Conservation (phyloP, 2,888 invertebrate genomes). For the Sthenelais limicola region DNA sequence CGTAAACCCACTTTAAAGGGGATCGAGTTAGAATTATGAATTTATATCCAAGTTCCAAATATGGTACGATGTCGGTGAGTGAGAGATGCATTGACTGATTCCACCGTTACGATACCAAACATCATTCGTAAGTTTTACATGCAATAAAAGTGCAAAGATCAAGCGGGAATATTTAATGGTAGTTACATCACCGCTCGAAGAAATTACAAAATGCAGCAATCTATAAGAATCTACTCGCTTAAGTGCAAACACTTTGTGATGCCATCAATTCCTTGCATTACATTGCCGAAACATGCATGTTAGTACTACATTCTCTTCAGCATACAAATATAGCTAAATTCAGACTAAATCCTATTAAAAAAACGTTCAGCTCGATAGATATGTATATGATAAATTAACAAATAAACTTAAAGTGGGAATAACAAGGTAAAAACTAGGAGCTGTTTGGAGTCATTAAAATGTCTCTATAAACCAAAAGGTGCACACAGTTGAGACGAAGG, state of each 20-base stretch:
- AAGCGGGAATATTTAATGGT: conserved; percentile 34
- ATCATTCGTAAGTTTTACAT: conserved; percentile 19
- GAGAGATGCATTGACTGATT: conserved; percentile 10
- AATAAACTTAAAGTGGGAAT: conserved; percentile 32
- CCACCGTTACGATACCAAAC: conserved; percentile 38
- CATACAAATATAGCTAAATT: conserved; percentile 30
- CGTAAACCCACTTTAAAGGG: too few relatives aligned
- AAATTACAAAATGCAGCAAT: conserved; percentile 38
- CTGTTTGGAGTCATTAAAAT: conserved; percentile 37
- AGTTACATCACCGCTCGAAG: conserved; percentile 26
- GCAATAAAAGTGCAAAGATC: conserved; percentile 23
- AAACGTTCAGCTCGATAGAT: conserved; percentile 33
- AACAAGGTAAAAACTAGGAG: conserved; percentile 34
- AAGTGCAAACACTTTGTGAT: conserved; percentile 38
- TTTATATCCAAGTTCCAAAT: too few relatives aligned
- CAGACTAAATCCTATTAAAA: conserved; percentile 21
- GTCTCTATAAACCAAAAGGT: conserved; percentile 38
- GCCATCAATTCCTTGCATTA: conserved; percentile 37
- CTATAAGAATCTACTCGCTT: conserved; percentile 33
- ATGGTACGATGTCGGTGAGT: conserved; percentile 2
- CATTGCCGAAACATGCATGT: conserved; percentile 34
- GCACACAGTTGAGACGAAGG: conserved; percentile 42
- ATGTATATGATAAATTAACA: conserved; percentile 11
- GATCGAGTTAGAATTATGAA: too few relatives aligned
- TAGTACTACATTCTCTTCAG: conserved; percentile 39